These are phyloP conservation scores for Arremon brunneinucha DNA, from an alignment of 2,797 vertebrate species.

Conservation along the genomic window DNA sequence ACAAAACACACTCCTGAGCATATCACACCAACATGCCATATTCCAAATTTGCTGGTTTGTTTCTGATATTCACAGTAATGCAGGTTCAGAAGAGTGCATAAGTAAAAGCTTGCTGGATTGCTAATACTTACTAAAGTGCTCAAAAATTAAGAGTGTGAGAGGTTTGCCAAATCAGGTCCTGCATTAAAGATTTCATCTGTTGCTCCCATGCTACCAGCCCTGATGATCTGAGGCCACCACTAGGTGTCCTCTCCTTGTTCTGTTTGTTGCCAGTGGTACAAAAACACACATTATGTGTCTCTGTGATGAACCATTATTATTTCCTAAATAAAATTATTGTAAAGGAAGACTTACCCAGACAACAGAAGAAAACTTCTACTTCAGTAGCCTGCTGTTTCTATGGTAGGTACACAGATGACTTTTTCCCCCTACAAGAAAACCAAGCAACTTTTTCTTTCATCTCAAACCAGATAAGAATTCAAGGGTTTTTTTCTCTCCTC, in stretches of 20 bases:
- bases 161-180: neutral
- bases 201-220: neutral
- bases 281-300: fast-evolving
- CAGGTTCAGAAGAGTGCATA: neutral
- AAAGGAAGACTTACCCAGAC: neutral
- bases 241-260: conserved; percentile 62
- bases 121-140: neutral
- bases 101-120: neutral
- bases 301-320: neutral
- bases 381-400: neutral
- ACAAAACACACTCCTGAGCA: neutral
- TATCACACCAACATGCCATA: neutral
- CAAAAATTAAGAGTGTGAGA: neutral
- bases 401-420: neutral
- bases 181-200: neutral
- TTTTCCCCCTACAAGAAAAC: neutral
- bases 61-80: neutral
- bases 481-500: neutral
- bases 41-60: neutral
- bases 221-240: conserved; percentile 8
- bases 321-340: neutral
- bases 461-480: neutral
- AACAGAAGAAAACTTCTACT: neutral
- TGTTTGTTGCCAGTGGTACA: neutral
- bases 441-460: neutral